Percentiles rank a stretch among this genome's conserved stretches.
phyloP scores from a whole-genome alignment of 1,140 invertebrate genomes.

The Drosophila gunungcola region DNA sequence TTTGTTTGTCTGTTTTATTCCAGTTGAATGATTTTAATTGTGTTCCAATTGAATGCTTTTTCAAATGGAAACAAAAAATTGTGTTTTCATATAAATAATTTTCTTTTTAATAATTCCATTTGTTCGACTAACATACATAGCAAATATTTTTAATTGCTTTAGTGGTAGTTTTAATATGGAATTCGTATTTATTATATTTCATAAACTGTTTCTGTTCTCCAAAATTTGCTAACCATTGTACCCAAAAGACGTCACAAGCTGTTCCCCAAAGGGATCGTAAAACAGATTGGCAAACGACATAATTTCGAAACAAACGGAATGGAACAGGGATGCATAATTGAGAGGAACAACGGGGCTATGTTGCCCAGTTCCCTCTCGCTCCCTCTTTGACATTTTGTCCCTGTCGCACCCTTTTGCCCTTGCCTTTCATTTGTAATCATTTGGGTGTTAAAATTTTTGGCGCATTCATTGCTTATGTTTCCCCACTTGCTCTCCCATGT shows the following conservation, averaged over 20 bases:
- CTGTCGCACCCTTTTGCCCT: neutral
- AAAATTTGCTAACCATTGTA: neutral
- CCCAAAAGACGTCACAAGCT: slow-evolving; percentile 12
- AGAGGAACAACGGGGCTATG: neutral
- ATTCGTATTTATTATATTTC: no score
- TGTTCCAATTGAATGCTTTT: no score
- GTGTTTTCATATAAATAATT: no score
- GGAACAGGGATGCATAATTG: slow-evolving; percentile 14
- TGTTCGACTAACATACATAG: no score
- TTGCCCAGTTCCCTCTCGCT: slow-evolving; percentile 5
- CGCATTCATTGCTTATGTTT: slow-evolving; percentile 64
- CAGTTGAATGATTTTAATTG: no score
- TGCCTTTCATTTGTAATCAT: slow-evolving; percentile 74
- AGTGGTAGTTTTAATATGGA: no score
- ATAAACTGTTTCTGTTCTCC: no score
- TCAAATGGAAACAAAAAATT: neutral
- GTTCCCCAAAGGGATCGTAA: slow-evolving; percentile 14
- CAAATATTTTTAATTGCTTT: no score
- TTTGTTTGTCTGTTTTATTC: no score
- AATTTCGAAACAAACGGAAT: slow-evolving; percentile 22
- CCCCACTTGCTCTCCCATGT: neutral
- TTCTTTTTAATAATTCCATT: no score
- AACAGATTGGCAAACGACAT: slow-evolving; percentile 25
- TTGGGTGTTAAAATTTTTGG: slow-evolving; percentile 77
- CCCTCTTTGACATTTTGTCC: neutral